A percentile compares a stretch with the other conserved stretches of the same genome.
Conservation (phyloP, 2,888 invertebrate species). For the Tetragnatha montana region DNA sequence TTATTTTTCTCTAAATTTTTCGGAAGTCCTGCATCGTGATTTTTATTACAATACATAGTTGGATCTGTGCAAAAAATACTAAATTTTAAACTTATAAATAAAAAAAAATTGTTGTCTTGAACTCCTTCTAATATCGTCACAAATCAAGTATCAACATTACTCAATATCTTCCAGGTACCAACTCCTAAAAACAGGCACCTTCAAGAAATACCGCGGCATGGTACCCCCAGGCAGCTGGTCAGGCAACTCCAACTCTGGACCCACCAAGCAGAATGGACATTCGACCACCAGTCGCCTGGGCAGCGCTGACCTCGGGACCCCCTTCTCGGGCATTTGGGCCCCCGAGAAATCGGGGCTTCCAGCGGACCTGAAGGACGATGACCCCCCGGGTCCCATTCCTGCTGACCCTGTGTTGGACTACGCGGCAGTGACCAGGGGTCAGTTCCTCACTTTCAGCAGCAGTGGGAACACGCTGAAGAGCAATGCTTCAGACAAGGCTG, state of each 20-base stretch:
- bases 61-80: too few species aligned
- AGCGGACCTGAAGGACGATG: conserved; percentile 49
- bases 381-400: conserved; percentile 36
- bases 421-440: conserved; percentile 42
- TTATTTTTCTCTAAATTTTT: too few species aligned
- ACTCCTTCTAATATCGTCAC: too few species aligned
- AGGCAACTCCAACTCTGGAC: conserved; percentile 65
- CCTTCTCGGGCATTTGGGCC: conserved; percentile 62
- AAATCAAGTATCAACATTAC: neutral
- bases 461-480: conserved; percentile 64
- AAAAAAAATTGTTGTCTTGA: too few species aligned
- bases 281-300: conserved; percentile 63
- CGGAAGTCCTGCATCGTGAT: too few species aligned
- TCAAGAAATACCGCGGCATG: conserved; percentile 69
- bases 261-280: conserved; percentile 69
- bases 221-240: conserved; percentile 69
- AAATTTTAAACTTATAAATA: too few species aligned
- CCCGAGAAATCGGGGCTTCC: conserved; percentile 41
- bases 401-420: conserved; percentile 43
- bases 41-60: too few species aligned
- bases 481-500: conserved; percentile 43
- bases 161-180: conserved; percentile 51
- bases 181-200: conserved; percentile 72
- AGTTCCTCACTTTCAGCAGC: conserved; percentile 59
- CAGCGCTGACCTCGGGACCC: conserved; percentile 54